Percentiles rank a stretch among this genome's conserved stretches.
These are phyloP conservation scores for Hyaena hyaena DNA, from an alignment of 2,113 vertebrate species.

Conservation along the genomic window DNA sequence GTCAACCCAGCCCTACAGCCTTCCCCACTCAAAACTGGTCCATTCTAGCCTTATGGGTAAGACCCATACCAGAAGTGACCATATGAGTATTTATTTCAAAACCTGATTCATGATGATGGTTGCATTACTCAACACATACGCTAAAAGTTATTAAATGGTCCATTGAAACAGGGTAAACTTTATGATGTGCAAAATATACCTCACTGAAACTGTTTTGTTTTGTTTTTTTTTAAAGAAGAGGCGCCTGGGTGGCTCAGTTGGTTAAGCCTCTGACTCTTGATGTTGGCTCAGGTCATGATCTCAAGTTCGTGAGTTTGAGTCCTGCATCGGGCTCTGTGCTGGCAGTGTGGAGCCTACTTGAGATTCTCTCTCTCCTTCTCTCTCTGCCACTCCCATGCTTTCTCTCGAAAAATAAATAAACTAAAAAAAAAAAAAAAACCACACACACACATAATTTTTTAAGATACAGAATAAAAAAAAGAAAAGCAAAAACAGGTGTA, in stretches of 20 bases:
- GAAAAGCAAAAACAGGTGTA: conserved; percentile 26
- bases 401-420: not conserved
- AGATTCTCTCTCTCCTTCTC: not conserved
- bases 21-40: not conserved
- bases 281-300: not conserved
- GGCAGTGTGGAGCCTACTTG: not conserved
- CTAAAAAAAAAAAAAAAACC: not conserved
- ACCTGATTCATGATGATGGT: not conserved
- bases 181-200: not conserved
- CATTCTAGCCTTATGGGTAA: not conserved
- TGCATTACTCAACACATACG: not conserved
- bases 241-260: not conserved
- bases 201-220: not conserved
- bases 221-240: too few species aligned
- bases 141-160: not conserved
- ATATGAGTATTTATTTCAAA: not conserved
- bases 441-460: not conserved
- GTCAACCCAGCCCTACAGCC: not conserved
- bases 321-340: not conserved
- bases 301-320: not conserved
- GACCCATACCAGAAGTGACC: not conserved
- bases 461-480: not conserved
- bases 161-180: not conserved
- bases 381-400: not conserved
- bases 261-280: not conserved